A percentile compares a stretch with the other conserved stretches of the same genome.
Evolutionary conservation across 2,113 vertebrate species (phyloP).

Genomic region (Campylomormyrus tamandua): DNA sequence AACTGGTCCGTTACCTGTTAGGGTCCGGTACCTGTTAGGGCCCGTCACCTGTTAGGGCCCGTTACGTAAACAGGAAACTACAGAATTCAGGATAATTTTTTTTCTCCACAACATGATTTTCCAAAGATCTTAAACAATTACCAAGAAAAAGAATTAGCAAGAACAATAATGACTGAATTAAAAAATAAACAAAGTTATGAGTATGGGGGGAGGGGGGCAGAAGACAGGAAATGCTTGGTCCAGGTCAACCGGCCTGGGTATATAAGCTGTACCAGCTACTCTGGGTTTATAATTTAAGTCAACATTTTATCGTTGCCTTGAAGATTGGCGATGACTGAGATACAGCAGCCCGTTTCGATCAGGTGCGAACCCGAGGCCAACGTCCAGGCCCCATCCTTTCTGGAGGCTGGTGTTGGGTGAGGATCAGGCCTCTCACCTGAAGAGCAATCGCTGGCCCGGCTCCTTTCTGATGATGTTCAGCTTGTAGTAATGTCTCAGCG

Average conservation of each 20-base stretch:
- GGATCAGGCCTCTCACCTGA: constrained; percentile 48
- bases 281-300: not conserved
- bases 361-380: not conserved
- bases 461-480: constrained; percentile 99
- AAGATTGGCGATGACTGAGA: not conserved
- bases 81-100: not conserved
- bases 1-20: not conserved
- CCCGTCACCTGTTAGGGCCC: no score
- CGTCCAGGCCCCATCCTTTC: not conserved
- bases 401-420: not conserved
- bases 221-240: not conserved
- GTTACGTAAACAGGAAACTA: not conserved
- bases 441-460: constrained; percentile 87
- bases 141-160: not conserved
- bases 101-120: not conserved
- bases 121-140: not conserved
- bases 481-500: constrained; percentile 99
- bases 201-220: not conserved
- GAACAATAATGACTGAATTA: not conserved
- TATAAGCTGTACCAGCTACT: not conserved
- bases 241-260: not conserved
- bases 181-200: constrained; percentile 19
- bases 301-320: not conserved
- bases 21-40: no score
- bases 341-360: not conserved